Base-by-base conservation (phyloP, 2,888 invertebrate species). In the Diploptera punctata region DNA sequence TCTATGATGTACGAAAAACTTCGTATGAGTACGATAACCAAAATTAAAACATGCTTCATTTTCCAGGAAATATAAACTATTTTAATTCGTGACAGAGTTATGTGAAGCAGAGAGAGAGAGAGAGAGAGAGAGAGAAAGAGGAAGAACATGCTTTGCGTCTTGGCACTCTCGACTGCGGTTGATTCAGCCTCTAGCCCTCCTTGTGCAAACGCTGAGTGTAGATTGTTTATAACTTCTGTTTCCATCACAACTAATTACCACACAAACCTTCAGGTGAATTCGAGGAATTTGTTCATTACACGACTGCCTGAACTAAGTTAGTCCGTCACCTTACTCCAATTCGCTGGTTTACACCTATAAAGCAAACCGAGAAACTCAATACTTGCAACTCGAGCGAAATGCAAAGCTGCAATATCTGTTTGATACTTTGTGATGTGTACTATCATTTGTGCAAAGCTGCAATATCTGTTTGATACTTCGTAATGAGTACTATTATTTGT, bases 281-380 rank as follows among this genome's bases (percentile, higher is more conserved):
- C 62, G 21, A 38, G 62, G 62, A 62, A 62, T 62, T 62, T 24
- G 43, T 62, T 62, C 62, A 62, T 62, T 62, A 62, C 52, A 3
- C 18, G 19, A 24, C 1, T 13, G 52, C 13, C 24, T 52, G 24
- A 52, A 24, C 24, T 2, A 24, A 52, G 52, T 52, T 52, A 1
- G 3, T 10, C 13, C 52, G 10, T 0, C 21, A 24, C 9, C 4
- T 21, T 21, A 5, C 9, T 24, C 4, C 9, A 19, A 52, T n/a
- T n/a, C 9, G 52, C 13, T 13, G 16, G 24, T 24, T 52, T 52
- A 52, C 24, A 10, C 3, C 52, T 24, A 52, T 52, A 52, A 52
- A 52, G 24, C 52, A 3, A 52, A 52, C 52, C 19, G 24, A 52
- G 24, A 52, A 38, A 52, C 9, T 24, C 24, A 21, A 13, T 21